Base-by-base conservation (phyloP, 2,113 vertebrate genomes). In the Aleadryas rufinucha region DNA sequence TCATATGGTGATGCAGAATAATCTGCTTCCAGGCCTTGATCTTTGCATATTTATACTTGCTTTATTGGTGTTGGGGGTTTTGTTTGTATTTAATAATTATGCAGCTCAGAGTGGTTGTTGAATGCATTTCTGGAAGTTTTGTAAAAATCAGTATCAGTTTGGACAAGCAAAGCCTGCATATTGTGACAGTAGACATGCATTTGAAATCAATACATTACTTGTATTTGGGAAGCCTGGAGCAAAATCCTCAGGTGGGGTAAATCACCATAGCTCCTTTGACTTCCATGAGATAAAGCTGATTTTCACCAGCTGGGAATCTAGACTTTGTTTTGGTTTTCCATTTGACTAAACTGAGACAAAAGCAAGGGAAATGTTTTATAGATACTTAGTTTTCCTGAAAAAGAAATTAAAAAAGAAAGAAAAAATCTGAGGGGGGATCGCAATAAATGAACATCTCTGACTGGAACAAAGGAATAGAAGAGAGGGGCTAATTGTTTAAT, bases 401-500 rank as follows among this genome's bases (percentile, higher is more conserved):
- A 94, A 96, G 57, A 95, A 94, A 70, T 88, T 78, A 53, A 81
- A 95, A 44, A 45, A 8, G 2, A 15, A 33, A 17, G 26, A 69
- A 66, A 80, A 95, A 41, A n/a, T 91, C 80, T 94, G 96, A 98
- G 94, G 93, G 93, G 96, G 96, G 95, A 97, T 94, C 21, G 0
- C 80, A 95, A 84, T 93, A 98, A 97, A 97, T 90, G 94, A 98
- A 90, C 93, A 95, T 97, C 97, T 98, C 90, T 96, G 97, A 96
- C 92, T 97, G 97, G 96, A 98, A 98, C 98, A 98, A 98, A 98
- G 96, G 95, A 98, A 98, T 97, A 97, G 89, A 96, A 98, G 96
- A 98, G 98, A 98, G 97, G 98, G 97, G 97, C 98, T 98, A 98
- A 98, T 98, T 98, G 98, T 98, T 98, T 98, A 98, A 98, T 98